These are phyloP conservation scores for Philopedon plagiatum DNA, from an alignment of 2,888 invertebrate species.

Conservation along the genomic window DNA sequence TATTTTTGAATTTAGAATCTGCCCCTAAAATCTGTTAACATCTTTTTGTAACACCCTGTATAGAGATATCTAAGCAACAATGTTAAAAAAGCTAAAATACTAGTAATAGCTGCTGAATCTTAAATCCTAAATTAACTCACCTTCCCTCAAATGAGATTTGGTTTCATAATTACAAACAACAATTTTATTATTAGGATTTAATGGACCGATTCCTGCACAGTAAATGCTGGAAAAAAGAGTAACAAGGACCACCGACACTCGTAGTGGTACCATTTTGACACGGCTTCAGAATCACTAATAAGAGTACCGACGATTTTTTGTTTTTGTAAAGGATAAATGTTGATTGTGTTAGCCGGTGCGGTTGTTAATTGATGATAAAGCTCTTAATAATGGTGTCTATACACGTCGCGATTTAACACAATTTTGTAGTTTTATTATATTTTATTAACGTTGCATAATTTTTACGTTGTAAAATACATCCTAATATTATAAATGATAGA, in stretches of 20 bases:
- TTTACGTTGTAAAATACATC: too few relatives aligned
- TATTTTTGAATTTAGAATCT: too few relatives aligned
- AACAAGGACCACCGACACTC: conserved; percentile 14
- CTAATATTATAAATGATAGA: too few relatives aligned
- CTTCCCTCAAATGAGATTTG: conserved; percentile 78
- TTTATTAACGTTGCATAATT: too few relatives aligned
- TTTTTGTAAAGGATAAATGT: conserved; percentile 1
- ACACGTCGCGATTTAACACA: neutral
- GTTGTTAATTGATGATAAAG: neutral
- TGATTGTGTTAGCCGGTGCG: neutral
- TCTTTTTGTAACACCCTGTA: too few relatives aligned
- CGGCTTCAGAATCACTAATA: conserved; percentile 24
- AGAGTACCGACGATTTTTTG: neutral
- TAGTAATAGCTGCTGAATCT: too few relatives aligned
- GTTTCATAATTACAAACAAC: conserved; percentile 83
- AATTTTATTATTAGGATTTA: conserved; percentile 65
- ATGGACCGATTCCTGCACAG: neutral
- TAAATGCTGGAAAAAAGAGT: conserved; percentile 10
- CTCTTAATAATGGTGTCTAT: neutral
- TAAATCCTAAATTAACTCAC: conserved; percentile 71
- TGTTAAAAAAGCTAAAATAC: too few relatives aligned
- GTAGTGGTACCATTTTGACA: conserved; percentile 25
- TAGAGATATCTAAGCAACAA: too few relatives aligned
- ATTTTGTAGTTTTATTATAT: too few relatives aligned
- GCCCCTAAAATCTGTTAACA: too few relatives aligned